Evolutionary conservation across 2,113 vertebrate genomes (phyloP), one percentile per base, ranked within the genome.

Genomic region (Xiphophorus maculatus): DNA sequence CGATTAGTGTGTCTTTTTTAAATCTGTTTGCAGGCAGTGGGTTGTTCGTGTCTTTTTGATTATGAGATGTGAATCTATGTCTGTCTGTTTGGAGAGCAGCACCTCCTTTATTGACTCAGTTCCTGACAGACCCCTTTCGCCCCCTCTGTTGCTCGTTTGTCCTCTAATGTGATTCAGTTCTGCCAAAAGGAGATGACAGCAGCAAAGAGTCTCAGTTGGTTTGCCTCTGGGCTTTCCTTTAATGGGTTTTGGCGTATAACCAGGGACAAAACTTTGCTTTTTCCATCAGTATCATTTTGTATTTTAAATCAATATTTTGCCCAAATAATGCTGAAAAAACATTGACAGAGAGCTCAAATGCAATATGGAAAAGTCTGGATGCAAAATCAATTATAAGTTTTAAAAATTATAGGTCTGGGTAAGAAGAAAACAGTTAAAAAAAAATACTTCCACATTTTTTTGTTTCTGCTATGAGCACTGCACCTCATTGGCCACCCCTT

Each of bases 51-150:
- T 85, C 70, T 81, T 68, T 86, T 83, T 88, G 73, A 89, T 90
- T 78, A 87, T 79, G 73, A 84, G 75, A 85, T 51, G 69, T 81
- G 89, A 72, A 83, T 62, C 78, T 89, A 81, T 84, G 82, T 76
- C 82, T 85, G 87, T 83, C 85, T 78, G 65, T 84, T 91, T 88
- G 75, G 64, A 85, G 71, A 80, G 69, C 58, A 77, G 74, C 74
- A 74, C 68, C 80, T 87, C 79, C 76, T 84, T 86, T 90, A 87
- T 90, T 89, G 87, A 89, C 85, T 84, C 71, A 66, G 48, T 67
- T 76, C 63, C 68, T 82, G 76, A 80, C 77, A 83, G 87, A 77
- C 29, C 48, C 40, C 35, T 74, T 61, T 27, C 13, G 61, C 27
- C 13, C 51, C 14, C 67, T 25, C 15, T 33, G 28, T 19, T 61